A percentile compares a stretch with the other conserved stretches of the same genome.
These are phyloP conservation scores for Pyrrhia umbra DNA, from an alignment of 2,888 invertebrate genomes.

Conservation along the genomic window DNA sequence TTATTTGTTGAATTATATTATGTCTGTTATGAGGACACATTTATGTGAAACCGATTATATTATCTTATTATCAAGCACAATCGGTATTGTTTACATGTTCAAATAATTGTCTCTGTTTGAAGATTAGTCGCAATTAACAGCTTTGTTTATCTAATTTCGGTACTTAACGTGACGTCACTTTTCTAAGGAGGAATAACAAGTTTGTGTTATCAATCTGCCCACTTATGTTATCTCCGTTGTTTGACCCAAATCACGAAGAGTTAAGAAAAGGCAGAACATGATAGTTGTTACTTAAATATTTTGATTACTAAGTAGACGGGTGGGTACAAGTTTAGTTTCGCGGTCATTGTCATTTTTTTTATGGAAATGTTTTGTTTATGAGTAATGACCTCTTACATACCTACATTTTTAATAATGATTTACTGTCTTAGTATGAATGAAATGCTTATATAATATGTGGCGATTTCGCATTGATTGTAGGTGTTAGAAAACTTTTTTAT, in stretches of 20 bases:
- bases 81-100: neutral
- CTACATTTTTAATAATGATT: too few relatives aligned
- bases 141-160: conserved; percentile 24
- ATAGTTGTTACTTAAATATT: conserved; percentile 27
- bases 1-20: neutral
- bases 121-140: neutral
- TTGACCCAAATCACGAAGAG: conserved; percentile 31
- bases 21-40: neutral
- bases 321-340: too few relatives aligned
- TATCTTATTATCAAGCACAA: neutral
- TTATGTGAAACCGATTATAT: neutral
- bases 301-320: too few relatives aligned
- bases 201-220: conserved; percentile 38
- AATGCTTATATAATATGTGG: too few relatives aligned
- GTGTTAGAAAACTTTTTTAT: too few relatives aligned
- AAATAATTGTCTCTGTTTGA: neutral
- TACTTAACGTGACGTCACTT: conserved; percentile 23
- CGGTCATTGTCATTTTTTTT: too few relatives aligned
- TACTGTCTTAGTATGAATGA: too few relatives aligned
- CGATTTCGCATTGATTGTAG: too few relatives aligned
- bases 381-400: too few relatives aligned
- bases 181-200: conserved; percentile 8
- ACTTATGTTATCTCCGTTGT: conserved; percentile 59
- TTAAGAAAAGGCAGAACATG: conserved; percentile 30
- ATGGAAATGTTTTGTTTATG: too few relatives aligned